Evolutionary conservation across 2,113 vertebrate genomes (phyloP).

Genomic region (Ancistrus triradiatus): DNA sequence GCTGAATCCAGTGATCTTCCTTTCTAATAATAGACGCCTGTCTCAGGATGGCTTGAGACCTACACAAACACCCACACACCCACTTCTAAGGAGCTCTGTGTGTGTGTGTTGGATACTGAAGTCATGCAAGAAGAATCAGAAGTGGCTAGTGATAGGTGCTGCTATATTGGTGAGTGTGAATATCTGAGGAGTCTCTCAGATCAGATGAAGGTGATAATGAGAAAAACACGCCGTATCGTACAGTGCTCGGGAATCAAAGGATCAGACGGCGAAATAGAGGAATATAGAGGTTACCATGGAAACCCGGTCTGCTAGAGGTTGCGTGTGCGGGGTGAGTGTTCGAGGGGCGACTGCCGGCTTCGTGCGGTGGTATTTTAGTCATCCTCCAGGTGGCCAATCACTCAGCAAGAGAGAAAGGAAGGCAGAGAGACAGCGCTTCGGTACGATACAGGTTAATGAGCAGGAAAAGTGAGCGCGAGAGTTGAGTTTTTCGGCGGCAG

Average conservation of each 20-base stretch:
- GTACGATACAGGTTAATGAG: constrained; percentile 9
- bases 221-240: constrained; percentile 30
- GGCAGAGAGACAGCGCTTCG: constrained; percentile 1
- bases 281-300: constrained; percentile 49
- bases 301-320: constrained; percentile 48
- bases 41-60: constrained; percentile 52
- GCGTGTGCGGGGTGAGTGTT: constrained; percentile 35
- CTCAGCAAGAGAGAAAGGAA: constrained; percentile 41
- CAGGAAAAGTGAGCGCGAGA: constrained; percentile 12
- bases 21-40: constrained; percentile 52
- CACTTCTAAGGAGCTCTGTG: constrained; percentile 36
- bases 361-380: constrained; percentile 63
- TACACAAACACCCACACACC: constrained; percentile 49
- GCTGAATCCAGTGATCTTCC: constrained; percentile 42
- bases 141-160: constrained; percentile 34
- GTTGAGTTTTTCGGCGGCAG: constrained; percentile 4
- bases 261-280: constrained; percentile 35
- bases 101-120: constrained; percentile 44
- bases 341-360: constrained; percentile 60
- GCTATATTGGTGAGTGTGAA: constrained; percentile 46
- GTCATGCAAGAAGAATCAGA: constrained; percentile 30
- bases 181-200: constrained; percentile 34
- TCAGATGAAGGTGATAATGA: constrained; percentile 38
- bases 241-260: constrained; percentile 29
- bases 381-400: constrained; percentile 65